A percentile compares a stretch with the other conserved stretches of the same genome.
phyloP scores from a whole-genome alignment of 1,140 invertebrate species.

The Propsilocerus akamusi region DNA sequence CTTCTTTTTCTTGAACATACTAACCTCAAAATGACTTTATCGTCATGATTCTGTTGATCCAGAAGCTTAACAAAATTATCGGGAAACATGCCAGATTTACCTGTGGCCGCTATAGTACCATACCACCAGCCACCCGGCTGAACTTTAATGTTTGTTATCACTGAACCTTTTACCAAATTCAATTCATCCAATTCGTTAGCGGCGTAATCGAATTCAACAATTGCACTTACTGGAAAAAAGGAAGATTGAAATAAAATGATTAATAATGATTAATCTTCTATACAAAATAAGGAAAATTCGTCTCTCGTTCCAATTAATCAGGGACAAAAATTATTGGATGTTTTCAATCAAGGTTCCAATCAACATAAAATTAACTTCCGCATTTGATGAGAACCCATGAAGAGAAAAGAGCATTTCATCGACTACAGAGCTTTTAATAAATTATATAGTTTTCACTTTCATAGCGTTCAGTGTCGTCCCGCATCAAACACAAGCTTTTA shows the following conservation, averaged over 20 bases:
- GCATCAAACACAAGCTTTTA: no score
- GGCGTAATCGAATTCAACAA: slow-evolving; percentile 64
- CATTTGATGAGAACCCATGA: background rate
- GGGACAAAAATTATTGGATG: background rate
- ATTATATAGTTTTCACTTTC: background rate
- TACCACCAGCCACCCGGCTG: slow-evolving; percentile 93
- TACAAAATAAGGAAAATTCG: no score
- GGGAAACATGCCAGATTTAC: slow-evolving; percentile 88
- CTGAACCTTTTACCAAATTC: slow-evolving; percentile 70
- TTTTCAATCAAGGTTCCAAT: background rate
- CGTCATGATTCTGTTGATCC: slow-evolving; percentile 19
- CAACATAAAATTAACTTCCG: slow-evolving; percentile 1
- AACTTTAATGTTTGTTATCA: slow-evolving; percentile 65
- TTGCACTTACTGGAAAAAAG: slow-evolving; percentile 42
- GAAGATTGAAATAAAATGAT: no score
- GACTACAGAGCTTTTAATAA: background rate
- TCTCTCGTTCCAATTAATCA: no score
- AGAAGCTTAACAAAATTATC: slow-evolving; percentile 84
- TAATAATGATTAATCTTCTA: no score
- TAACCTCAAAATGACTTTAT: slow-evolving; percentile 12
- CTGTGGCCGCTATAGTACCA: slow-evolving; percentile 56
- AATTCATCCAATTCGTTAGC: slow-evolving; percentile 70
- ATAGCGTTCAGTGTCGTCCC: no score
- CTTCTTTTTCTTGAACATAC: slow-evolving; percentile 3
- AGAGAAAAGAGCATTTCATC: background rate